Evolutionary conservation across 2,797 vertebrate species (phyloP).

Genomic region (Tenualosa ilisha): DNA sequence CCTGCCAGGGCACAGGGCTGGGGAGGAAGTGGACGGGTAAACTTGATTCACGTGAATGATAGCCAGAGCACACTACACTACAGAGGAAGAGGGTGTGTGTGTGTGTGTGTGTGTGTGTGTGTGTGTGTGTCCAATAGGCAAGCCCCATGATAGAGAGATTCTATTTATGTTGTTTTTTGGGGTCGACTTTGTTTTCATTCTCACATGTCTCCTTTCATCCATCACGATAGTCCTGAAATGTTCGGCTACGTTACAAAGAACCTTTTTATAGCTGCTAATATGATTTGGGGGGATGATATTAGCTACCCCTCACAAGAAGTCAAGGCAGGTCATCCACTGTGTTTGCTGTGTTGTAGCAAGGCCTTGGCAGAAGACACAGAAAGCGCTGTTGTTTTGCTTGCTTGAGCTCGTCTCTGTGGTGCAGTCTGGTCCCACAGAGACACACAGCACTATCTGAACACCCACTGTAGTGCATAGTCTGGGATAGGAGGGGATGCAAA

Average conservation of each 20-base stretch:
- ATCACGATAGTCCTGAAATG: constrained; percentile 29
- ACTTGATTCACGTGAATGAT: constrained; percentile 17
- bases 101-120: too few species aligned
- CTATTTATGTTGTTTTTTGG: constrained; percentile 6
- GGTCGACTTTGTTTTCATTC: constrained; percentile 45
- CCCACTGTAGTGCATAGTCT: neutral
- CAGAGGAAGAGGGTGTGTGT: neutral
- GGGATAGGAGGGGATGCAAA: neutral
- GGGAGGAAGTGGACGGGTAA: neutral
- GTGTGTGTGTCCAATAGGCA: neutral
- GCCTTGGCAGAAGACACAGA: neutral
- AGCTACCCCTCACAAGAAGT: constrained; percentile 35
- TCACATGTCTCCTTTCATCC: constrained; percentile 51
- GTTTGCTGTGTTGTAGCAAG: neutral
- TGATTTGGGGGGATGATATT: constrained; percentile 41
- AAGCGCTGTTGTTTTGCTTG: neutral
- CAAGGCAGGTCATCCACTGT: constrained; percentile 1
- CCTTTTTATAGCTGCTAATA: constrained; percentile 40
- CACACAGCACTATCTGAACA: neutral
- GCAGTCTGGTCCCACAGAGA: neutral
- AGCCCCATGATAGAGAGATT: neutral
- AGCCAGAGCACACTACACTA: neutral
- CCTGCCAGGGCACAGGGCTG: neutral
- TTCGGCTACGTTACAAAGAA: constrained; percentile 44
- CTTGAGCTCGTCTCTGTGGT: neutral